Conservation (phyloP, 2,113 vertebrate species). For the Alligator mississippiensis region DNA sequence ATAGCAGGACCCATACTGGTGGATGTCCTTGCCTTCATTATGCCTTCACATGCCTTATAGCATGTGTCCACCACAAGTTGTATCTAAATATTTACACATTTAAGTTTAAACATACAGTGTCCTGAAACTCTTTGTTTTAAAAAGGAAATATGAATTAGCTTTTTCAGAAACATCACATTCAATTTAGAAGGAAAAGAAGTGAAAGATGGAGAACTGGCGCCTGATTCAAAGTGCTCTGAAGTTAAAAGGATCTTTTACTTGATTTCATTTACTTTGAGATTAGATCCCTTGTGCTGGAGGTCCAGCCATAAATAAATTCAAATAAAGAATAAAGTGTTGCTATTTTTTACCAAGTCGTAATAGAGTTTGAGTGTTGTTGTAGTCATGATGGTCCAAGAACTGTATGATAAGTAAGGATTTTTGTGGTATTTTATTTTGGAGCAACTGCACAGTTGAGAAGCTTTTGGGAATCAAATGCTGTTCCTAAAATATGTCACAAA, state of each 20-base stretch:
- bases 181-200: background rate
- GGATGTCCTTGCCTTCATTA: background rate
- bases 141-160: background rate
- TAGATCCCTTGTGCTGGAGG: background rate
- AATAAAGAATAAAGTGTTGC: background rate
- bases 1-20: background rate
- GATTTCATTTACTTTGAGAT: background rate
- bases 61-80: background rate
- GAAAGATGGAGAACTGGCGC: background rate
- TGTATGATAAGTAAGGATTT: too few relatives aligned
- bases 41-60: background rate
- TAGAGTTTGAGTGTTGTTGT: too few relatives aligned
- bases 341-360: background rate
- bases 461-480: too few relatives aligned
- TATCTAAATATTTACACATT: background rate
- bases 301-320: background rate
- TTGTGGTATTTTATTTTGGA: too few relatives aligned
- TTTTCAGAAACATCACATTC: background rate
- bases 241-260: background rate
- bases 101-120: background rate
- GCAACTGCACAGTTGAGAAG: too few relatives aligned
- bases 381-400: too few relatives aligned
- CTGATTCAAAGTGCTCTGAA: background rate
- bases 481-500: too few relatives aligned
- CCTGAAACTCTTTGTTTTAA: background rate